Evolutionary conservation across 2,113 vertebrate species (phyloP), one percentile per base, ranked within the genome.

Genomic region (Tachysurus fulvidraco): DNA sequence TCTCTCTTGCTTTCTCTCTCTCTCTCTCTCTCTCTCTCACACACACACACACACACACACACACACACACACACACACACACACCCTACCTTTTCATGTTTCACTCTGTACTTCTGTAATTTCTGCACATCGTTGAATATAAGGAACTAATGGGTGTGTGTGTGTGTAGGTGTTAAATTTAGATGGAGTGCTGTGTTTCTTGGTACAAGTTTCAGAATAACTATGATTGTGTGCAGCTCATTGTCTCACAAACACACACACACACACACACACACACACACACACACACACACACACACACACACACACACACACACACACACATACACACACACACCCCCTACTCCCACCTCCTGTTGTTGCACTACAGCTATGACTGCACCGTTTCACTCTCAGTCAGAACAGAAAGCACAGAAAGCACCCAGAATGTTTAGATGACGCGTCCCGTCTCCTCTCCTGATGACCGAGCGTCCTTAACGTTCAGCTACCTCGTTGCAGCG

Each of bases 341-440:
- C 36, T 36, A 36, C 36, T 50, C 71, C 79, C 50, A 50, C 7
- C 71, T 25, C 30, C 46, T 82, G 76, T 41, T 2, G 59, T 82
- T 85, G 84, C 69, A 78, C 23, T 57, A 57, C 79, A 52, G 65
- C 28, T 65, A 82, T 86, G 64, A 28, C 59, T 59, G 41, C n/a
- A 16, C 83, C 28, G 80, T 87, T 88, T 87, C 88, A 73, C 44
- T 85, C 86, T 87, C 79, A 41, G 57, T 85, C 77, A 86, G 41
- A 62, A 13, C 78, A 52, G 55, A 46, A 67, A 62, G n/a, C 69
- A 25, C 84, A 36, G 60, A 19, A 54, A 64, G 23, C 14, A 19
- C 7, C 11, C 36, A 7, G 2, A 44, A 21, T 23, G 0, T 23
- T n/a, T 19, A 14, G 41, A 54, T 3, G n/a, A 62, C 84, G 19